Evolutionary conservation across 2,113 vertebrate species (phyloP).

Genomic region (Brachypodius melanocephalos): DNA sequence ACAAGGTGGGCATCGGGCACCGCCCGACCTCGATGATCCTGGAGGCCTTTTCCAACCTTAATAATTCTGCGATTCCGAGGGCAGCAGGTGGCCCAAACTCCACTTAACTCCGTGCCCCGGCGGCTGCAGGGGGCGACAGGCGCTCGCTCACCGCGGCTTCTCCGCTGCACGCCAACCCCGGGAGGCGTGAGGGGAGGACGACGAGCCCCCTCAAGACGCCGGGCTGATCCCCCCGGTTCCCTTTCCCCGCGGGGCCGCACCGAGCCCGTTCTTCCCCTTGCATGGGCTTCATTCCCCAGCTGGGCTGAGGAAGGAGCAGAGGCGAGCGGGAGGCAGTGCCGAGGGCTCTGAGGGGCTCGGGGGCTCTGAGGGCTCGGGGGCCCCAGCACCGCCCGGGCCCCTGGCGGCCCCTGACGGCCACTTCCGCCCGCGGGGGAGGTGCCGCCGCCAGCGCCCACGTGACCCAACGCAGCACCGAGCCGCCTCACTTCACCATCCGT

Average conservation of each 20-base stretch:
- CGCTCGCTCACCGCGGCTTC: background rate
- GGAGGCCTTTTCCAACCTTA: background rate
- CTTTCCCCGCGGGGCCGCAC: background rate
- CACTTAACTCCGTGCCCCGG: background rate
- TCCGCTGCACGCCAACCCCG: background rate
- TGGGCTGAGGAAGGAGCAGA: background rate
- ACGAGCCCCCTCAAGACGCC: no score
- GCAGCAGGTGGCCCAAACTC: background rate
- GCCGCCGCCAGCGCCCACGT: background rate
- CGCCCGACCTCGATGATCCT: fast-evolving
- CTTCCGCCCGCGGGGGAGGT: slow-evolving; percentile 11
- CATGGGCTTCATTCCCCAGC: no score
- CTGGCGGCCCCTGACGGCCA: background rate
- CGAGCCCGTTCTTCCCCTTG: background rate
- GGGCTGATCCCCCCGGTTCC: no score
- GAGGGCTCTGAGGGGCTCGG: background rate
- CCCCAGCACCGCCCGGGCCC: background rate
- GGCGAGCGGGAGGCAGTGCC: background rate
- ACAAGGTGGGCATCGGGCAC: background rate
- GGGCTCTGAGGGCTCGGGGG: no score
- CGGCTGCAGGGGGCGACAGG: slow-evolving; percentile 21
- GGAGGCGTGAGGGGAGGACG: background rate
- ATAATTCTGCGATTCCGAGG: fast-evolving
- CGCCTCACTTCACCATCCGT: background rate
- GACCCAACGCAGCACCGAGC: fast-evolving